Evolutionary conservation across 2,888 invertebrate genomes (phyloP), one percentile per base, ranked within the genome.

Genomic region (Petrolisthes cinctipes): DNA sequence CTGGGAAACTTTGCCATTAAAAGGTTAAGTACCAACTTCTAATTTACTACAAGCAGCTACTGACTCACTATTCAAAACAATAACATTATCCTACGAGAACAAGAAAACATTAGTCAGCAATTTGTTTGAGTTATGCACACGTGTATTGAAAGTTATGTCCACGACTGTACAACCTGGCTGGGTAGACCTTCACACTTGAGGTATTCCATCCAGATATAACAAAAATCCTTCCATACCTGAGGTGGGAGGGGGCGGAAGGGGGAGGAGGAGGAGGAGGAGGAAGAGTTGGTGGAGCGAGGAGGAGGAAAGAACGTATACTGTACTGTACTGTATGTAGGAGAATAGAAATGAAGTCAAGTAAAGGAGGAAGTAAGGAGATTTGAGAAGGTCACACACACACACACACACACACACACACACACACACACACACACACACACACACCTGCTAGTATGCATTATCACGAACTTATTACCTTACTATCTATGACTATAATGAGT

Each of bases 351-450:
- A 9, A 17, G 23, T 14, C 11, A 56, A 11, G n/a, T 7, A 23
- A 20, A 20, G 75, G 20, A 9, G 20, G 75, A 23, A 20, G n/a
- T 9, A 20, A 4, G n/a, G 20, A 20, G 20, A 20, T n/a, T 9
- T 1, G 75, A 75, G 75, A 23, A 6, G n/a, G 75, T 14, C 75
- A 73, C 75, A 73, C 75, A 75, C 23, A 75, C 75, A 75, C 75
- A 75, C 75, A 75, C n/a, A 75, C 75, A 75, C 75, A 75, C 75
- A 75, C 75, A 75, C 75, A 75, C 75, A 75, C 75, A 75, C 75
- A 75, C 75, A 75, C 75, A 75, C 75, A 75, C 75, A 75, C 75
- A 75, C 75, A 75, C 75, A 75, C 75, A 75, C 75, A 75, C 75
- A 75, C 75, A 75, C 75, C 11, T 20, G 17, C 66, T 14, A 1